A percentile compares a stretch with the other conserved stretches of the same genome.
These are phyloP conservation scores for Catonia carolina DNA, from an alignment of 2,888 invertebrate species.

Conservation along the genomic window DNA sequence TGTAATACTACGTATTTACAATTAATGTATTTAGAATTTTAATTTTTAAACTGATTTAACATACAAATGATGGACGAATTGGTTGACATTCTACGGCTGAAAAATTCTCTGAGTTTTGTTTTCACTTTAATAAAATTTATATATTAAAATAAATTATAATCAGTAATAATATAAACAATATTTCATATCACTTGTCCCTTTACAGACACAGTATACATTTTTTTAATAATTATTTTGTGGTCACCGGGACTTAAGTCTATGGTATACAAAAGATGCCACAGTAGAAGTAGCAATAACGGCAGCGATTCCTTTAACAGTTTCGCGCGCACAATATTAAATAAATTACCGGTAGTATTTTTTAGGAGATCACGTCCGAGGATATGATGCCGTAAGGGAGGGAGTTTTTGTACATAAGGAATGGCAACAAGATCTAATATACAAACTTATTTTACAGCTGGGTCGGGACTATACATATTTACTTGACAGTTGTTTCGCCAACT, in stretches of 20 bases:
- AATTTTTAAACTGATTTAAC: too few relatives aligned
- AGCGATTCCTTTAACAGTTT: too few relatives aligned
- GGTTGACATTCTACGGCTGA: background rate
- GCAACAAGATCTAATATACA: slow-evolving; percentile 32
- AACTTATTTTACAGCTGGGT: slow-evolving; percentile 2
- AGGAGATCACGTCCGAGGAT: too few relatives aligned
- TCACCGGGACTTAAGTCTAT: slow-evolving; percentile 13
- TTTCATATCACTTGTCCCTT: slow-evolving; percentile 25
- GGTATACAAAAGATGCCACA: slow-evolving; percentile 19
- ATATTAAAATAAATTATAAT: background rate
- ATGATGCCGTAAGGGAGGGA: background rate
- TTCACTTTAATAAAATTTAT: background rate
- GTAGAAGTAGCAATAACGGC: too few relatives aligned
- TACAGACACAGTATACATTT: slow-evolving; percentile 24
- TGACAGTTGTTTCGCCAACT: slow-evolving; percentile 95
- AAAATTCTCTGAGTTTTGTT: slow-evolving; percentile 8
- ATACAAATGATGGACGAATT: slow-evolving; percentile 32
- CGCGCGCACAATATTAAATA: too few relatives aligned
- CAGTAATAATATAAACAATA: slow-evolving; percentile 23
- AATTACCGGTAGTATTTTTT: too few relatives aligned
- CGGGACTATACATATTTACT: slow-evolving; percentile 80
- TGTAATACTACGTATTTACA: too few relatives aligned
- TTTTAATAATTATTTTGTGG: slow-evolving; percentile 8
- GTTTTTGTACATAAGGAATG: slow-evolving; percentile 33
- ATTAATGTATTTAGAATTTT: too few relatives aligned